phyloP scores from a whole-genome alignment of 2,113 vertebrate genomes.

The Varanus salvator region DNA sequence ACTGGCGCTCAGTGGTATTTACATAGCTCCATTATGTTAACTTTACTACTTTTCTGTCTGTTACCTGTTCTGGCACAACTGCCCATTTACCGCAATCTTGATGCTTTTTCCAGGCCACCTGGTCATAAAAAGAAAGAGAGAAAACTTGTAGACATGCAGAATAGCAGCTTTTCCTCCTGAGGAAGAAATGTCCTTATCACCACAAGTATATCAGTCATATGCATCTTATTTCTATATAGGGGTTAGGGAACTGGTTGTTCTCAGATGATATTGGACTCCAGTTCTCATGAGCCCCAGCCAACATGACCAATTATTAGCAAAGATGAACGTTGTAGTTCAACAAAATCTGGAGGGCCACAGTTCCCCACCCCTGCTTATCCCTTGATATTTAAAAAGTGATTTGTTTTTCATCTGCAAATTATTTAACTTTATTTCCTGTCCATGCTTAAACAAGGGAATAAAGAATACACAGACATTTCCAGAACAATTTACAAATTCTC shows the following conservation, averaged over 20 bases:
- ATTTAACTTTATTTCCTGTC: neutral
- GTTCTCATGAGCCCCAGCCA: neutral
- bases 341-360: neutral
- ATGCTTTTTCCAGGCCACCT: neutral
- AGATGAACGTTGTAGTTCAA: neutral
- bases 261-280: neutral
- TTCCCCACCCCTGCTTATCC: neutral
- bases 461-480: neutral
- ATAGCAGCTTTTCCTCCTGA: neutral
- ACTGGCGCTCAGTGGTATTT: no score
- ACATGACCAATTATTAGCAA: neutral
- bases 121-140: neutral
- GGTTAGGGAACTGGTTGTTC: neutral
- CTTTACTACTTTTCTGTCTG: neutral
- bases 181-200: neutral
- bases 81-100: neutral
- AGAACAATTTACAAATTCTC: neutral
- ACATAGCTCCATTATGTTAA: no score
- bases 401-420: neutral
- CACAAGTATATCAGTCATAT: neutral
- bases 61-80: neutral
- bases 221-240: neutral
- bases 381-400: neutral
- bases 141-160: neutral
- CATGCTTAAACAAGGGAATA: neutral